Evolutionary conservation across 1,140 invertebrate genomes (phyloP).

Genomic region (Aricia agestis): DNA sequence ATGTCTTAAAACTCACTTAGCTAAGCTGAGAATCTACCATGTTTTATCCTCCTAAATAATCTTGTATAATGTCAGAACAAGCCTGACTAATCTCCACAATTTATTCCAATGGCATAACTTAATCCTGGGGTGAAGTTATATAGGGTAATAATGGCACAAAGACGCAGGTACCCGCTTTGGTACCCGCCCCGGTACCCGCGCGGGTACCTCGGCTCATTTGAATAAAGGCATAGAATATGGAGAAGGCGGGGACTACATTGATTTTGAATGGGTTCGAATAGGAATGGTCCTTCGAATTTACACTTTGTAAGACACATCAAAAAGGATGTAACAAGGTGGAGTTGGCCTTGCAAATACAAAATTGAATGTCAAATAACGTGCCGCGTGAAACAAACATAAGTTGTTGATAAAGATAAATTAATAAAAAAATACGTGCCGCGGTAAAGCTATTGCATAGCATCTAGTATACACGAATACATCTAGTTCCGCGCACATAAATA

Average conservation of each 20-base stretch:
- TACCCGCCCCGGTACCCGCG: too few species aligned
- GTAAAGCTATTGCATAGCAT: too few species aligned
- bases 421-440: too few species aligned
- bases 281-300: not conserved
- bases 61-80: not conserved
- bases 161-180: not conserved
- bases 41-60: not conserved
- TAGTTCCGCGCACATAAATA: too few species aligned
- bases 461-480: too few species aligned
- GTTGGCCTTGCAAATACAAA: too few species aligned
- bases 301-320: not conserved
- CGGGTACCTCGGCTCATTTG: not conserved
- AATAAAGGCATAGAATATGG: not conserved
- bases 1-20: too few species aligned
- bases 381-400: too few species aligned
- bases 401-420: too few species aligned
- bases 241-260: not conserved
- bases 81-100: not conserved
- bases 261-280: not conserved
- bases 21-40: not conserved
- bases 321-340: not conserved
- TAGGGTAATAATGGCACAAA: not conserved
- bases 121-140: not conserved
- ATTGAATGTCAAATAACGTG: too few species aligned
- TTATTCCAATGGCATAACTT: constrained; percentile 1